A percentile compares a stretch with the other conserved stretches of the same genome.
Evolutionary conservation across 2,888 invertebrate genomes (phyloP).

Genomic region (Noctuana brunneofusca): DNA sequence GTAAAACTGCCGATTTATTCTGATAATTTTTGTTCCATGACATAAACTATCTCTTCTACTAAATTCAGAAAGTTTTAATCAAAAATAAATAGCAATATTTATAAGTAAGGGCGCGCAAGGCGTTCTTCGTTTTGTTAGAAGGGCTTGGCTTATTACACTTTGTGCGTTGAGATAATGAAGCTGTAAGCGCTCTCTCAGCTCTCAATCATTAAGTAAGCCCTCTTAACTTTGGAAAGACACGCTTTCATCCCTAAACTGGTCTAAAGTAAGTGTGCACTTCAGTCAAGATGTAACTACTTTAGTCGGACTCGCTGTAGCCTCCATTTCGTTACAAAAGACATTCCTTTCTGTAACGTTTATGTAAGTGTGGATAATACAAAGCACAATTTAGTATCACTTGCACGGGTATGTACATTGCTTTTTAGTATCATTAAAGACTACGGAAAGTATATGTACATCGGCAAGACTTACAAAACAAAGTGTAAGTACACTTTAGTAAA

Average conservation of each 20-base stretch:
- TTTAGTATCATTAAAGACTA: neutral
- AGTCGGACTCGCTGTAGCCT: neutral
- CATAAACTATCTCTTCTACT: too few species aligned
- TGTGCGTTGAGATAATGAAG: neutral
- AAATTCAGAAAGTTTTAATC: too few species aligned
- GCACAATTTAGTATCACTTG: neutral
- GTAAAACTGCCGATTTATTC: too few species aligned
- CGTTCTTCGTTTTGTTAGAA: slow-evolving; percentile 2
- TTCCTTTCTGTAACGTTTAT: slow-evolving; percentile 9
- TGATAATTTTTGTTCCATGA: too few species aligned
- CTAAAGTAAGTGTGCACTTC: slow-evolving; percentile 6
- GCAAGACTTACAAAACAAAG: neutral
- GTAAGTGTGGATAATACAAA: neutral
- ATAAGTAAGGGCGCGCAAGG: neutral
- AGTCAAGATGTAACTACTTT: slow-evolving; percentile 11
- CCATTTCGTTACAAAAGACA: slow-evolving; percentile 8
- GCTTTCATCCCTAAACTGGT: slow-evolving; percentile 11
- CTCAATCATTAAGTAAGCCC: slow-evolving; percentile 15
- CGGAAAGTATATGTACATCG: neutral
- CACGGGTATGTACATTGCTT: neutral
- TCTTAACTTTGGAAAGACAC: slow-evolving; percentile 8
- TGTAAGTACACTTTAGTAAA: too few species aligned
- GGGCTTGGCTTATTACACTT: neutral
- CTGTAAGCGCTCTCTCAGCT: neutral
- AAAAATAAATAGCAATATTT: too few species aligned